Percentiles rank a stretch among this genome's conserved stretches.
Evolutionary conservation across 92 coral and sea anemone species (phyloP).

Genomic region (Palythoa caribaeorum): DNA sequence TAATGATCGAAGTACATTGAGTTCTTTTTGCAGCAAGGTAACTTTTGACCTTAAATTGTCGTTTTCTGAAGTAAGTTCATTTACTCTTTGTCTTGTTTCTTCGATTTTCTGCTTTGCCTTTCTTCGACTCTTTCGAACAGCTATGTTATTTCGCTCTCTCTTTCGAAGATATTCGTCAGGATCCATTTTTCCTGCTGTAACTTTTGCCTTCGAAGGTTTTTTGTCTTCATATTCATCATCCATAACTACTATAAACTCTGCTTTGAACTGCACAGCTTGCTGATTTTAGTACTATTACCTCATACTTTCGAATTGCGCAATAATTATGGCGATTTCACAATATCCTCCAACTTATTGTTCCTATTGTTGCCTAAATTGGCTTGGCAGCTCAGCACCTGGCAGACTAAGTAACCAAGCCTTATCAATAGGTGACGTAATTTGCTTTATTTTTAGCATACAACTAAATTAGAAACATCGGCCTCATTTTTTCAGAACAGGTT

Average conservation of each 20-base stretch:
- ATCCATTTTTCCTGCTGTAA: not conserved
- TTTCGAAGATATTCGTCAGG: conserved; percentile 78
- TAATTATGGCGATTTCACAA: conserved; percentile 39
- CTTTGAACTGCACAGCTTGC: not conserved
- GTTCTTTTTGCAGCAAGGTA: conserved; percentile 92
- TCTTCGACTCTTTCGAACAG: conserved; percentile 97
- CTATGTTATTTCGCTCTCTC: conserved; percentile 93
- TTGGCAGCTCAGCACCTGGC: not conserved
- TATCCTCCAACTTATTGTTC: conserved; percentile 9
- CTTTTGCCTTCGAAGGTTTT: not conserved
- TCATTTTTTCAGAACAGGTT: no score
- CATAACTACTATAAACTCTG: not conserved
- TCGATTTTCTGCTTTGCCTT: conserved; percentile 95
- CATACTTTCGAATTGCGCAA: conserved; percentile 42
- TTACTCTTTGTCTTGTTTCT: conserved; percentile 88
- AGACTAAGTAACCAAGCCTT: conserved; percentile 14
- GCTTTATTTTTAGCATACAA: no score
- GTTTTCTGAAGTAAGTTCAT: conserved; percentile 85
- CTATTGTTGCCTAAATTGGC: not conserved
- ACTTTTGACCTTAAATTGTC: conserved; percentile 92
- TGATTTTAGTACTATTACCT: not conserved
- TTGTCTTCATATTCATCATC: conserved; percentile 4
- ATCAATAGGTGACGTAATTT: not conserved
- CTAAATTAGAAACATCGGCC: no score
- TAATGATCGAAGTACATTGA: conserved; percentile 93